phyloP scores from a whole-genome alignment of 2,888 invertebrate species.

The Scotopteryx bipunctaria region DNA sequence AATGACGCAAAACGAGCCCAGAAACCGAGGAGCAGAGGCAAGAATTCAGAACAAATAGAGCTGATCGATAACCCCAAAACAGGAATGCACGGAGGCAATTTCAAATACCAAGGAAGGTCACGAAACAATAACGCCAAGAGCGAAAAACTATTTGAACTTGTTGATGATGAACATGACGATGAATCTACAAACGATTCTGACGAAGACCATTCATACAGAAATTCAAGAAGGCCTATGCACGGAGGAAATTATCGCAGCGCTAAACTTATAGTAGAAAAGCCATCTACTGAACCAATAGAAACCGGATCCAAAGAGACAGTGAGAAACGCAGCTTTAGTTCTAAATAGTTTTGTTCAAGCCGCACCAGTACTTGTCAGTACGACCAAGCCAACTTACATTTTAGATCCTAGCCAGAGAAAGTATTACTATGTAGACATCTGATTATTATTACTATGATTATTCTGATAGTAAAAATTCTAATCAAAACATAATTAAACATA shows the following conservation, averaged over 20 bases:
- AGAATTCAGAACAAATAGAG: slow-evolving; percentile 56
- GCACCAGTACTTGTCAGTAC: slow-evolving; percentile 68
- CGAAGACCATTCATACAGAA: slow-evolving; percentile 47
- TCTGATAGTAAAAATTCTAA: slow-evolving; percentile 6
- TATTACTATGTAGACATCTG: slow-evolving; percentile 74
- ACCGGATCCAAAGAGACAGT: slow-evolving; percentile 43
- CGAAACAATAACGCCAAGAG: slow-evolving; percentile 40
- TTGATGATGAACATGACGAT: slow-evolving; percentile 50
- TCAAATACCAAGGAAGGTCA: slow-evolving; percentile 45
- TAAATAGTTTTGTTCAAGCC: slow-evolving; percentile 69
- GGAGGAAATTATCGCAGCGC: slow-evolving; percentile 76
- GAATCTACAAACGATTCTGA: slow-evolving; percentile 40
- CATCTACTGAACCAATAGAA: slow-evolving; percentile 36
- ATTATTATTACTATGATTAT: slow-evolving; percentile 18
- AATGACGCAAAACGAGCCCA: slow-evolving; percentile 50
- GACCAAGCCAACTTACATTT: slow-evolving; percentile 67
- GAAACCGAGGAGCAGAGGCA: slow-evolving; percentile 42
- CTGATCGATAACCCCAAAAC: slow-evolving; percentile 41
- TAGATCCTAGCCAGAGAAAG: slow-evolving; percentile 79
- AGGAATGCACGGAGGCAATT: slow-evolving; percentile 60
- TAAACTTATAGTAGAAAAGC: slow-evolving; percentile 49
- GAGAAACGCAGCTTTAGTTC: slow-evolving; percentile 58
- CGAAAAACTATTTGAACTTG: slow-evolving; percentile 63
- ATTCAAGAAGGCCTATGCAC: slow-evolving; percentile 55
- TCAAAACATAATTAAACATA: slow-evolving; percentile 41